Evolutionary conservation across 1,140 invertebrate species (phyloP).

Genomic region (Macrobrachium rosenbergii): DNA sequence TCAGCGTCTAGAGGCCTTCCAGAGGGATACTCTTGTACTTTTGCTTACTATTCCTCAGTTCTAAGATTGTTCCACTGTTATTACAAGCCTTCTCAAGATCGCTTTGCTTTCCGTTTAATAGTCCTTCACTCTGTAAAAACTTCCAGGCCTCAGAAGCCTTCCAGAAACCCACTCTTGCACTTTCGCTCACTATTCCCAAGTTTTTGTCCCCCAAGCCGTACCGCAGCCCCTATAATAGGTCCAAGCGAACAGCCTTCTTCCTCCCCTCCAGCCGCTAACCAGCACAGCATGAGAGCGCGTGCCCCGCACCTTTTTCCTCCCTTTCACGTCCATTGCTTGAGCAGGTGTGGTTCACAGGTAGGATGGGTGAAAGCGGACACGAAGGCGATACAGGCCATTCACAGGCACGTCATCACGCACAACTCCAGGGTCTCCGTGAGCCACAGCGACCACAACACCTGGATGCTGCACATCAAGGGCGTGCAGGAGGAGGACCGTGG

Average conservation of each 20-base stretch:
- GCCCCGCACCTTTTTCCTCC: background rate
- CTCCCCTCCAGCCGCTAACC: background rate
- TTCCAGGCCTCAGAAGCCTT: no score
- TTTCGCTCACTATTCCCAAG: no score
- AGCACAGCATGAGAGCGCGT: background rate
- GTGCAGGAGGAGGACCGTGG: constrained; percentile 89
- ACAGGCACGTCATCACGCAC: constrained; percentile 86
- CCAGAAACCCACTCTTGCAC: no score
- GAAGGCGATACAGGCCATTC: constrained; percentile 82
- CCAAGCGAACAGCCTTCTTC: background rate
- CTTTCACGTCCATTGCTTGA: background rate
- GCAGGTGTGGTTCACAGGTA: constrained; percentile 75
- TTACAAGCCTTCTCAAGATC: no score
- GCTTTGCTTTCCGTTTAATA: no score
- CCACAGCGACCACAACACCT: constrained; percentile 82
- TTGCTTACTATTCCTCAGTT: no score
- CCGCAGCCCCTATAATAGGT: no score
- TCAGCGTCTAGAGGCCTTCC: no score
- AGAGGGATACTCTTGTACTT: no score
- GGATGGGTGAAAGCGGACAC: constrained; percentile 87
- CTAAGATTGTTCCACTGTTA: no score
- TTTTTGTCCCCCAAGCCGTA: no score
- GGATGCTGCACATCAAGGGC: constrained; percentile 88
- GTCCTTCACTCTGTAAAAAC: no score
- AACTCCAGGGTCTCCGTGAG: constrained; percentile 75